A percentile compares a stretch with the other conserved stretches of the same genome.
These are phyloP conservation scores for Lottia scabra DNA, from an alignment of 2,888 invertebrate species.

Conservation along the genomic window DNA sequence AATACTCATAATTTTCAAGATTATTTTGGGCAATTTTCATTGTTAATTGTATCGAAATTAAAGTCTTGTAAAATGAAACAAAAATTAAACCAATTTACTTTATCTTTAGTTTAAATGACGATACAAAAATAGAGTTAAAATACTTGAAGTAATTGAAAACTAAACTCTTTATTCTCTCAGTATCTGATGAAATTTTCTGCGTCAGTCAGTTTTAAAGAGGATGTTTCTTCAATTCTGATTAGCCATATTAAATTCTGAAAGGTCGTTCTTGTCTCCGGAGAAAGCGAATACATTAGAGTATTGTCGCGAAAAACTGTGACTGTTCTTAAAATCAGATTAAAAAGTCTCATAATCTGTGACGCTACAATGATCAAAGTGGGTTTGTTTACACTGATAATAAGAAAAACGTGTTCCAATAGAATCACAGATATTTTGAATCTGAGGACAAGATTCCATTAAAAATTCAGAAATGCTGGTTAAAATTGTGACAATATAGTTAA, in stretches of 20 bases:
- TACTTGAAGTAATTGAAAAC: neutral
- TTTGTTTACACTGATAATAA: slow-evolving; percentile 1
- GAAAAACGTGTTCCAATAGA: neutral
- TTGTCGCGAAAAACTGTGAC: neutral
- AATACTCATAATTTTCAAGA: no score
- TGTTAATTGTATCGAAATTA: no score
- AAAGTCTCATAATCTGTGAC: neutral
- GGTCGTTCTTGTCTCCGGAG: neutral
- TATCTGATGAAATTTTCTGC: slow-evolving; percentile 3
- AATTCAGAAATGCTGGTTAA: no score
- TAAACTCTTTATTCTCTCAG: neutral
- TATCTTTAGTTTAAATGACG: no score
- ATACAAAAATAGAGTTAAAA: no score
- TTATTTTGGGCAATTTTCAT: no score
- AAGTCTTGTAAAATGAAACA: no score
- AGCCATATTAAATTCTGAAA: neutral
- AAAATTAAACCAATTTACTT: no score
- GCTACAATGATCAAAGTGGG: neutral
- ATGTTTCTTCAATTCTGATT: no score
- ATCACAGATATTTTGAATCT: no score
- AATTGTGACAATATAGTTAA: no score
- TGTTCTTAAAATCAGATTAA: neutral
- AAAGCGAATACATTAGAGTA: neutral
- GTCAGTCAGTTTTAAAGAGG: neutral
- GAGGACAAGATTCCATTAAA: no score